Conservation (phyloP, 2,888 invertebrate genomes). For the Venustoraphidia nigricollis region DNA sequence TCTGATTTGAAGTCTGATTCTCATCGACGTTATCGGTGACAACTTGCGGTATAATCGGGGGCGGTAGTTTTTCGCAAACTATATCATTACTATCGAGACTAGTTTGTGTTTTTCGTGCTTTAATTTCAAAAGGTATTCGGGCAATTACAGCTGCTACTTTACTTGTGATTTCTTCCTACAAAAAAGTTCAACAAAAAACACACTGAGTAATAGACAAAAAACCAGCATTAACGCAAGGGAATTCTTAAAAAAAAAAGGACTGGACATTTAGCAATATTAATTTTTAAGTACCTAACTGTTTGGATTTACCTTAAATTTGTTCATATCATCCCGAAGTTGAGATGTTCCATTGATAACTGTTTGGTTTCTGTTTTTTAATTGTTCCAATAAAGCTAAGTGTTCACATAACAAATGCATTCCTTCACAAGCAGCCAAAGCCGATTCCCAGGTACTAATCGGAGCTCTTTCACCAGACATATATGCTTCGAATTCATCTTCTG, state of each 20-base stretch:
- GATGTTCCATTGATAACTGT: constrained; percentile 46
- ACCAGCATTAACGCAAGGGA: background rate
- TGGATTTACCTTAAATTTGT: constrained; percentile 48
- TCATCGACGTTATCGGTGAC: constrained; percentile 8
- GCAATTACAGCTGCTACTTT: constrained; percentile 57
- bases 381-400: constrained; percentile 52
- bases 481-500: constrained; percentile 80
- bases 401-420: constrained; percentile 72
- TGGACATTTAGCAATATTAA: too few relatives aligned
- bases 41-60: constrained; percentile 15
- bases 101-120: constrained; percentile 46
- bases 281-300: background rate
- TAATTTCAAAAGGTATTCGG: constrained; percentile 57
- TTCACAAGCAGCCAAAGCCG: constrained; percentile 68
- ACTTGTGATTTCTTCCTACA: constrained; percentile 52
- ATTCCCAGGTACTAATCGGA: constrained; percentile 69
- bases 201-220: background rate
- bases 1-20: background rate
- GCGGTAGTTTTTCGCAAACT: constrained; percentile 12
- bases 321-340: constrained; percentile 51
- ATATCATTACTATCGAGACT: constrained; percentile 29
- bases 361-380: constrained; percentile 47
- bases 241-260: background rate
- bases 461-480: constrained; percentile 86
- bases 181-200: constrained; percentile 12